Base-by-base conservation (phyloP, 2,888 invertebrate genomes). In the Panopea generosa region DNA sequence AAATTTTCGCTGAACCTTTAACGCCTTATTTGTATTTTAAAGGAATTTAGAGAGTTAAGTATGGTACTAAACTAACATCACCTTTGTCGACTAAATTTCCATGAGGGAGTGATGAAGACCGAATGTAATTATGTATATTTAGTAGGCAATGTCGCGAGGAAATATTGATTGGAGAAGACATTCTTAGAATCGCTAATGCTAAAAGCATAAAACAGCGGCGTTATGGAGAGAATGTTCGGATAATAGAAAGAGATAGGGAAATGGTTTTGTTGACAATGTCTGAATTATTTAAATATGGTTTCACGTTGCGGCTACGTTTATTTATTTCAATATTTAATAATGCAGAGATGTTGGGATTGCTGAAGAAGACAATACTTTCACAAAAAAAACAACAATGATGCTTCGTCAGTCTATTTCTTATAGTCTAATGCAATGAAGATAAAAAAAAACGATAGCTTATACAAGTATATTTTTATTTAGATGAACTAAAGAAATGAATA, bases 101-200 rank as follows among this genome's bases (percentile, higher is more conserved):
- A 62, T 59, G 33, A 40, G 66, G 67, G 57, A 63, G 14, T 33
- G 33, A 73, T 62, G 62, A 56, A 47, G 47, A 59, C 50, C 56
- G 52, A 62, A 43, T 47, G 62, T 63, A 67, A 68, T 71, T 76
- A 68, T 63, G 71, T 77, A 71, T 67, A 71, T 68, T 71, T 59
- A 62, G 77, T 67, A 67, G 71, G 63, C 43, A 29, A 45, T 62
- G 53, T 56, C 57, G 49, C 67, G 18, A 27, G 43, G 52, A 20
- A 47, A 47, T 77, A 77, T 77, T 67, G 77, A 77, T 77, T 56
- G 50, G 43, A 45, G 33, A 22, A 65, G 73, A 57, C 73, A 67
- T 29, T 49, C 50, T 14, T 49, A 40, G 72, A 61, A 66, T 72
- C 56, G 40, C 72, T 72, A 66, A 72, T 72, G 60, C 66, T 33